A percentile compares a stretch with the other conserved stretches of the same genome.
Evolutionary conservation across 2,888 invertebrate species (phyloP).

Genomic region (Dynastes tityus): DNA sequence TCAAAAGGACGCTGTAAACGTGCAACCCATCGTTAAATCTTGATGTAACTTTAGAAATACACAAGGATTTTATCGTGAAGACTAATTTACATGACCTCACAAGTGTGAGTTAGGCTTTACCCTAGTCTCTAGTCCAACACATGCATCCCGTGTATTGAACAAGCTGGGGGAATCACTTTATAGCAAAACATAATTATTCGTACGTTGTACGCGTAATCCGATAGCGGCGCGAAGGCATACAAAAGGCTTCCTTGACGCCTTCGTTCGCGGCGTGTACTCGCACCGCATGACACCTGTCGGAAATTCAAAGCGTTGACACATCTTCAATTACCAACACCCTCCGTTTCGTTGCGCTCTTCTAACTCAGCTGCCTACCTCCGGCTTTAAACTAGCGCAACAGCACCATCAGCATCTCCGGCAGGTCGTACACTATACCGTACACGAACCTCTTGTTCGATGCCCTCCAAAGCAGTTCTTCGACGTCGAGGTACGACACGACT

Average conservation of each 20-base stretch:
- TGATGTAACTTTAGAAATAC: too few species aligned
- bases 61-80: too few species aligned
- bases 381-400: not conserved
- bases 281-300: slow-evolving; percentile 58
- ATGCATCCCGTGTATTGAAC: too few species aligned
- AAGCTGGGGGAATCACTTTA: slow-evolving; percentile 32
- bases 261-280: slow-evolving; percentile 52
- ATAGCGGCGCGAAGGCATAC: slow-evolving; percentile 50
- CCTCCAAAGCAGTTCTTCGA: not conserved
- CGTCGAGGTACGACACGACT: not conserved
- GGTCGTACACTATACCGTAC: not conserved
- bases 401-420: not conserved
- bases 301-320: slow-evolving; percentile 45
- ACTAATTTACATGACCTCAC: too few species aligned
- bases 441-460: not conserved
- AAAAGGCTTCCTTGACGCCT: slow-evolving; percentile 60
- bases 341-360: not conserved
- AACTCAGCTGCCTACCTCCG: not conserved
- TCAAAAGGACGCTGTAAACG: too few species aligned
- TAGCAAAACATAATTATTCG: slow-evolving; percentile 48
- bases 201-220: slow-evolving; percentile 49
- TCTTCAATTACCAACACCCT: slow-evolving; percentile 43
- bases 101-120: too few species aligned
- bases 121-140: too few species aligned
- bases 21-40: too few species aligned